Conservation (phyloP, 2,113 vertebrate species). For the Rhadina sibilatrix region DNA sequence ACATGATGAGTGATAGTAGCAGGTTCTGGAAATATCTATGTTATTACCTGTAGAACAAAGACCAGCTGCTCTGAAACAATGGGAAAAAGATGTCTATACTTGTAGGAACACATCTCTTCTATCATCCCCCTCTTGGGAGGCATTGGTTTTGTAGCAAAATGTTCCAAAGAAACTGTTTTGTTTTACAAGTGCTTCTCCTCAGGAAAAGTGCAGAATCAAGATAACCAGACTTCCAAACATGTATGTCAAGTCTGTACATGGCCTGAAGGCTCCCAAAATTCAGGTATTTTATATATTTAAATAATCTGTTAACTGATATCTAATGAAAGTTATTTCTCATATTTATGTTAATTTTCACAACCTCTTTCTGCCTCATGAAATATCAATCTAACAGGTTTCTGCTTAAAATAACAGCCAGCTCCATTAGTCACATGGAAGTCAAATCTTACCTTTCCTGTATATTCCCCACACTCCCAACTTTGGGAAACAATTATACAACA, state of each 20-base stretch:
- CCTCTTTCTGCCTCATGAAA: rapidly evolving
- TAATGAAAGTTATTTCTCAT: neutral
- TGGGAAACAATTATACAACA: neutral
- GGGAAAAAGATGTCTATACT: neutral
- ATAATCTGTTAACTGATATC: neutral
- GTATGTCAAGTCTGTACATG: neutral
- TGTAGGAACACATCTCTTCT: neutral
- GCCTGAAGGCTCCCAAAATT: neutral
- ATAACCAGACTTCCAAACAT: neutral
- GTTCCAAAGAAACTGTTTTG: neutral
- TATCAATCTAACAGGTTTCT: neutral
- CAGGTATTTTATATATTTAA: neutral
- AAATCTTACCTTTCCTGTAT: neutral
- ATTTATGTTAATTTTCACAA: neutral
- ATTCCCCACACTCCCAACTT: neutral
- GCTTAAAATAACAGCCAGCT: neutral
- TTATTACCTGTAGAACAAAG: neutral
- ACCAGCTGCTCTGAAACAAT: neutral
- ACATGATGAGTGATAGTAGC: neutral
- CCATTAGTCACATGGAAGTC: neutral
- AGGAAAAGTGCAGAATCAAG: neutral
- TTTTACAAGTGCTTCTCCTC: neutral
- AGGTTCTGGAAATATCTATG: neutral
- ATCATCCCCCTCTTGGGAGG: neutral
- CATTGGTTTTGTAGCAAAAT: neutral